Conservation (phyloP, 2,113 vertebrate species). For the Mus pahari region DNA sequence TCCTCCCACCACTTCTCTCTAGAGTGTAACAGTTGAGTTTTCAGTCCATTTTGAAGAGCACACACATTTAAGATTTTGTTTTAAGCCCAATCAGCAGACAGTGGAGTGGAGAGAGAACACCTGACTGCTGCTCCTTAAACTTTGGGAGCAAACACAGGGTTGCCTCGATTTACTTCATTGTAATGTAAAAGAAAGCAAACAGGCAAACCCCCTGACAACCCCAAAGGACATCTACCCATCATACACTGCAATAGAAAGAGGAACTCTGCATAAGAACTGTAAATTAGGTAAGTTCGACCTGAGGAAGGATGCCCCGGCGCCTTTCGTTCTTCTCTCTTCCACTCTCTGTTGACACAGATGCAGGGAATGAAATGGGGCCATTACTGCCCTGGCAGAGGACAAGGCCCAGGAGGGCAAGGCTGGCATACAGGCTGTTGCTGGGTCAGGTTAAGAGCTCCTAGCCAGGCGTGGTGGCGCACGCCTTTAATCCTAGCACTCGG, state of each 20-base stretch:
- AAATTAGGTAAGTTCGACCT: not conserved
- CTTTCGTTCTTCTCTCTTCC: not conserved
- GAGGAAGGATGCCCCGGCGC: not conserved
- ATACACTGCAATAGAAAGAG: not conserved
- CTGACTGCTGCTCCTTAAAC: not conserved
- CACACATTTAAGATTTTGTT: not conserved
- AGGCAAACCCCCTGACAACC: not conserved
- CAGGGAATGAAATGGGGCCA: not conserved
- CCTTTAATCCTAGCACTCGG: too few relatives aligned
- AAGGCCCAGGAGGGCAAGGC: not conserved
- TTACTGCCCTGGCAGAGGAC: not conserved
- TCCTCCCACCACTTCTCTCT: not conserved
- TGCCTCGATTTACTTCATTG: not conserved
- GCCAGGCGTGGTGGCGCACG: too few relatives aligned
- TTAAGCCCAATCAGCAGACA: not conserved
- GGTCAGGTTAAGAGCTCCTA: not conserved
- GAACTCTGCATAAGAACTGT: conserved; percentile 2
- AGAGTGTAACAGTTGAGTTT: not conserved
- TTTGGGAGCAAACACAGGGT: not conserved
- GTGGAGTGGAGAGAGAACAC: not conserved
- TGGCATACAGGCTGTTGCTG: not conserved
- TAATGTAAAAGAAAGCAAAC: not conserved
- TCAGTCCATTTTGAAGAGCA: not conserved
- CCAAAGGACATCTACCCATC: not conserved
- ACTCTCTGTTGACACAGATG: not conserved